Evolutionary conservation across 2,797 vertebrate species (phyloP).

Genomic region (Basileuterus tristriatus): DNA sequence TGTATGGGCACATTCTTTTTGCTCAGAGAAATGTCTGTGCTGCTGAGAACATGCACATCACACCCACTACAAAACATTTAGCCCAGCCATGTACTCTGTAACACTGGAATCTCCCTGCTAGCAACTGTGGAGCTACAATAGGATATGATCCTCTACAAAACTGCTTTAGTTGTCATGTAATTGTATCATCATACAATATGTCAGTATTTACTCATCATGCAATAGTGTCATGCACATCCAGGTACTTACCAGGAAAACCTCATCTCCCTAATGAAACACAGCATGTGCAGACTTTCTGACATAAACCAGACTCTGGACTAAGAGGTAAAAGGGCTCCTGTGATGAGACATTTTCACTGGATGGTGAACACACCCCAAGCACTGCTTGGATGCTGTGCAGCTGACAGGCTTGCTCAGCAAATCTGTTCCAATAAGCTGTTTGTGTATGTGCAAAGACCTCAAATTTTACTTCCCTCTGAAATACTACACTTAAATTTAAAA

Average conservation of each 20-base stretch:
- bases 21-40: neutral
- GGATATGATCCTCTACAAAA: neutral
- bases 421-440: neutral
- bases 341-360: rapidly evolving
- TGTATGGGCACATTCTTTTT: neutral
- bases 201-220: neutral
- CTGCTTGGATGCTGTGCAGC: neutral
- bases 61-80: neutral
- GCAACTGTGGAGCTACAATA: neutral
- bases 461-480: neutral
- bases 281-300: neutral
- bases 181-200: neutral
- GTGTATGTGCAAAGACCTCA: neutral
- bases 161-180: neutral
- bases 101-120: neutral
- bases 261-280: neutral
- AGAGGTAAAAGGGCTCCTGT: neutral
- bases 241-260: neutral
- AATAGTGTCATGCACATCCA: neutral
- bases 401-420: neutral
- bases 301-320: neutral
- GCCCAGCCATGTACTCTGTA: neutral
- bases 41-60: neutral
- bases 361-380: neutral
- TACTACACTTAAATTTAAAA: neutral